Evolutionary conservation across 1,140 invertebrate species (phyloP).

Genomic region (Stegodyphus mimosarum): DNA sequence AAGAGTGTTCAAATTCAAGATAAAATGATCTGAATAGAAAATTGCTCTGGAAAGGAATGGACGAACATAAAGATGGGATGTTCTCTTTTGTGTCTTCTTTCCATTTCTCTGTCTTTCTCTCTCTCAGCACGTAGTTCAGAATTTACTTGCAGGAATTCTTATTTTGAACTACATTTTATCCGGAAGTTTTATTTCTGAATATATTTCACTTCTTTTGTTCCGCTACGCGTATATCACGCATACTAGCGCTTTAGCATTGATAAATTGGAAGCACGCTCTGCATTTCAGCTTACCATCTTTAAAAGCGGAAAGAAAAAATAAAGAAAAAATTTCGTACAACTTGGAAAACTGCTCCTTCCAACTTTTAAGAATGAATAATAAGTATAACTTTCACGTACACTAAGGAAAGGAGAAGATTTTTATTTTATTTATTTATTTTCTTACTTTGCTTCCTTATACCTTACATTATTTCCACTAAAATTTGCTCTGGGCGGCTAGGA

Average conservation of each 20-base stretch:
- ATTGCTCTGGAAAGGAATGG: no score
- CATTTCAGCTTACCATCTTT: conserved; percentile 34
- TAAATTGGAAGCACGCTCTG: conserved; percentile 36
- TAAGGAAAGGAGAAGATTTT: neutral
- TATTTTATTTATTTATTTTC: no score
- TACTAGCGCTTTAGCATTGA: conserved; percentile 54
- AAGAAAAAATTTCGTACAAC: no score
- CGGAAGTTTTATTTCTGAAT: conserved; percentile 12
- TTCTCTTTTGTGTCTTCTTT: no score
- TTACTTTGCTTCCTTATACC: no score
- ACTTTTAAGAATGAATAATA: conserved; percentile 47
- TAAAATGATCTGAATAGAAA: no score
- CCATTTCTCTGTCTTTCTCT: no score
- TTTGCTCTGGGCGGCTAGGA: neutral
- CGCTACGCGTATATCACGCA: conserved; percentile 27
- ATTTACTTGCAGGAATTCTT: conserved; percentile 7
- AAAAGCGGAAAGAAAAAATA: no score
- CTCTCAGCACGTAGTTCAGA: no score
- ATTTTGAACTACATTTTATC: conserved; percentile 27
- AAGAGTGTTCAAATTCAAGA: no score
- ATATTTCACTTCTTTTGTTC: conserved; percentile 20
- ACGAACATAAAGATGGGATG: no score
- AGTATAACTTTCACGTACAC: conserved; percentile 50
- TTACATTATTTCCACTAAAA: no score
- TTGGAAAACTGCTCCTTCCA: neutral